phyloP scores from a whole-genome alignment of 2,113 vertebrate genomes.

The Aix galericulata region DNA sequence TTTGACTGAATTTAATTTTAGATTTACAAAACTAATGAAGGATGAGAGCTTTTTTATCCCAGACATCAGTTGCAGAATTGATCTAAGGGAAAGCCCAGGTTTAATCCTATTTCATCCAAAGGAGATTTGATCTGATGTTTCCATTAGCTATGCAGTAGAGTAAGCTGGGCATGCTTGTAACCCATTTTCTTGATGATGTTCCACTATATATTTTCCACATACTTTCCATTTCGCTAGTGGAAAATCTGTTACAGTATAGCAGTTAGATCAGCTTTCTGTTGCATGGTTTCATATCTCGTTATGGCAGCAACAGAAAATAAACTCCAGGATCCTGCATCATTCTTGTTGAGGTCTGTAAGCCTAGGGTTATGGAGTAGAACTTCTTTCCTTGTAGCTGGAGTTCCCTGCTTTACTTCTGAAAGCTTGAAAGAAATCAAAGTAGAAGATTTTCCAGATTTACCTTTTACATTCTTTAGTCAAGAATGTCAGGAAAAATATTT shows the following conservation, averaged over 20 bases:
- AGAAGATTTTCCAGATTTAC: not conserved
- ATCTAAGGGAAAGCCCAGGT: not conserved
- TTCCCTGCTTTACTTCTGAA: not conserved
- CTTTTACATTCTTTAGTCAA: not conserved
- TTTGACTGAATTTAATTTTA: not conserved
- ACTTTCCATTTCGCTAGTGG: not conserved
- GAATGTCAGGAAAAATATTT: not conserved
- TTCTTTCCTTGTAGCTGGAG: not conserved
- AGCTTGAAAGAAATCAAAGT: not conserved
- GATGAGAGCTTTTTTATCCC: not conserved
- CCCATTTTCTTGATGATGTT: not conserved
- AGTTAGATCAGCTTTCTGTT: conserved; percentile 3
- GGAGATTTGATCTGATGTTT: not conserved
- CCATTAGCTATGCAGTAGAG: not conserved
- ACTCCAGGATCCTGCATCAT: not conserved
- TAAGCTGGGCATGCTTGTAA: not conserved
- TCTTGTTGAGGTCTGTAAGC: not conserved
- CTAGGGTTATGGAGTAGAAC: not conserved
- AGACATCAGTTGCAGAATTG: not conserved
- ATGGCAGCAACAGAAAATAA: not conserved
- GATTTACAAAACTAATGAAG: not conserved
- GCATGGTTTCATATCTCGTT: not conserved
- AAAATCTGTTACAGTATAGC: not conserved
- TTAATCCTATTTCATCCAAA: not conserved
- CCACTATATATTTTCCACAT: not conserved